Evolutionary conservation across 1,140 invertebrate species (phyloP), one percentile per base, ranked within the genome.

Genomic region (Brachionus paranguensis): DNA sequence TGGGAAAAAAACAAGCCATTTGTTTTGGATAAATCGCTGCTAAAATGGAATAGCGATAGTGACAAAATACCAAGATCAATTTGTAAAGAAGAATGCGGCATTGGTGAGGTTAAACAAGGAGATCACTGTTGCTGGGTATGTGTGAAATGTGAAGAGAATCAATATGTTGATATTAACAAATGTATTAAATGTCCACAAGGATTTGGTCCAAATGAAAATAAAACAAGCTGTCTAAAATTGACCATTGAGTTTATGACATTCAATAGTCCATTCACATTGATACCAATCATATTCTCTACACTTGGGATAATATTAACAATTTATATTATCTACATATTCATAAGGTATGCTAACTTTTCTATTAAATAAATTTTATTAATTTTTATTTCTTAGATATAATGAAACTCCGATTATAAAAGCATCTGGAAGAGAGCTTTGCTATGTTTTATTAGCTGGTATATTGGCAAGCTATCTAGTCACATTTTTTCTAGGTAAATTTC

Each of bases 281-380:
- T 92, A 11, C 92, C 92, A 37, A 88, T 91, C 12, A 87, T 86
- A 55, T 87, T 93, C 37, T 88, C 92, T 0, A 86, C 89, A 45
- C 72, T 92, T 33, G 92, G 92, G 29, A 91, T 89, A 47, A 74
- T 88, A 29, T 78, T 85, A 47, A 90, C 88, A 12, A 37, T 85
- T 29, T 85, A 87, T 50, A 87, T 88, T 2, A 88, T 89, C 20
- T 53, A 86, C 12, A 85, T 87, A 8, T 90, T 90, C 84, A 78
- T 88, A n/a, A 37, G 68, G 68, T 72, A 29, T 68, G 0, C 11
- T 68, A 33, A 33, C 4, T 68, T 33, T 68, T 37, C 14, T n/a
- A 68, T n/a, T 37, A 33, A 33, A 68, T 68, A 6, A 17, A 12
- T 68, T 33, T 68, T 68, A 41, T 12, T 4, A 20, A n/a, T 41